Conservation (phyloP, 1,140 invertebrate species). For the Calycopis cecrops region DNA sequence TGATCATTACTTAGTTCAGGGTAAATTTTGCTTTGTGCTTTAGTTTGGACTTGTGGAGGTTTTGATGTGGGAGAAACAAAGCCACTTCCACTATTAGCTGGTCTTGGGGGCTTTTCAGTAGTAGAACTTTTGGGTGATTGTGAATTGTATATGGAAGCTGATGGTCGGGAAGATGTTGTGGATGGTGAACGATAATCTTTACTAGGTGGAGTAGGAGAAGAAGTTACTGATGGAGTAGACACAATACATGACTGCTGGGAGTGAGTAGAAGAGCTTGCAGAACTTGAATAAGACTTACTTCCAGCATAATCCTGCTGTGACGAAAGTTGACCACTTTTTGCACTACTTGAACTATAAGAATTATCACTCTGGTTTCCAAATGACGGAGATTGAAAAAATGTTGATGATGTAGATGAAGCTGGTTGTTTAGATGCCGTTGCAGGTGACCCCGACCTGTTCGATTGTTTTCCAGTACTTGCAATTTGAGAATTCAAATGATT, state of each 20-base stretch:
- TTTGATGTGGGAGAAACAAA: slow-evolving; percentile 76
- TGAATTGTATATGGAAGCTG: slow-evolving; percentile 69
- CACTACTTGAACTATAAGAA: slow-evolving; percentile 75
- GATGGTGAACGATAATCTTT: slow-evolving; percentile 79
- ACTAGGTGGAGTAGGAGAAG: slow-evolving; percentile 67
- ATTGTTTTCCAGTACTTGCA: slow-evolving; percentile 70
- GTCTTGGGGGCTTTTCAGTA: slow-evolving; percentile 59
- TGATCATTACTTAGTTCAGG: slow-evolving; percentile 76
- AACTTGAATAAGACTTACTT: slow-evolving; percentile 77
- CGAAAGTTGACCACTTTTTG: slow-evolving; percentile 74
- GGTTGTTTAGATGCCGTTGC: slow-evolving; percentile 74
- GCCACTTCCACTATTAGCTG: slow-evolving; percentile 51
- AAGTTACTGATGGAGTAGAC: slow-evolving; percentile 76
- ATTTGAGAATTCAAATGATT: slow-evolving; percentile 79
- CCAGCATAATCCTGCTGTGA: slow-evolving; percentile 74
- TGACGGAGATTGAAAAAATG: slow-evolving; percentile 79
- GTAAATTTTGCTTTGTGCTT: slow-evolving; percentile 82
- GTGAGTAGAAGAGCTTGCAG: slow-evolving; percentile 73
- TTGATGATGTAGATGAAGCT: slow-evolving; percentile 73
- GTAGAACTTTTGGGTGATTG: slow-evolving; percentile 69
- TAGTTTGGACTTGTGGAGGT: slow-evolving; percentile 78
- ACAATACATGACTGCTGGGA: slow-evolving; percentile 83
- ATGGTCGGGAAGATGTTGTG: slow-evolving; percentile 50
- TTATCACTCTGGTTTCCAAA: slow-evolving; percentile 75
- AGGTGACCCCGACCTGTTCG: slow-evolving; percentile 76